A percentile compares a stretch with the other conserved stretches of the same genome.
Evolutionary conservation across 1,140 invertebrate genomes (phyloP).

Genomic region (Forficula auricularia): DNA sequence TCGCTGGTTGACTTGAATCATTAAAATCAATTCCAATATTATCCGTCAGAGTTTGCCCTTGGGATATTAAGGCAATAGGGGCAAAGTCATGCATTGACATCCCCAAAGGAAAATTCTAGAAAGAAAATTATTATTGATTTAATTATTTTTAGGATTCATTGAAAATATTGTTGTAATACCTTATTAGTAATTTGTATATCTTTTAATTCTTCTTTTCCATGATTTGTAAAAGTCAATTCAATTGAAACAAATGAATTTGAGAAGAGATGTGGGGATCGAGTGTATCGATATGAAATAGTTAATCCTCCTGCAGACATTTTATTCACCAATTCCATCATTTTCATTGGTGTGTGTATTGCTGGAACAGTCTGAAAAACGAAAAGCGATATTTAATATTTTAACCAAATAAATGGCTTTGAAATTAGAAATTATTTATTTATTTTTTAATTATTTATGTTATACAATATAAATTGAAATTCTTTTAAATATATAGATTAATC

Average conservation of each 20-base stretch:
- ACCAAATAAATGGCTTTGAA: slow-evolving; percentile 1
- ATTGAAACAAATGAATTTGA: slow-evolving; percentile 69
- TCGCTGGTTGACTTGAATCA: slow-evolving; percentile 75
- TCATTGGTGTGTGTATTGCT: slow-evolving; percentile 40
- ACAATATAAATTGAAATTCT: not conserved
- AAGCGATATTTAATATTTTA: slow-evolving; percentile 36
- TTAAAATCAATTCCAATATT: slow-evolving; percentile 83
- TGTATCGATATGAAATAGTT: slow-evolving; percentile 53
- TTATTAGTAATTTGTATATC: slow-evolving; percentile 57
- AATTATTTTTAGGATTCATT: slow-evolving; percentile 4
- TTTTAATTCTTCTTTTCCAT: slow-evolving; percentile 42
- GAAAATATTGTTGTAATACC: slow-evolving; percentile 29
- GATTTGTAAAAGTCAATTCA: slow-evolving; percentile 67
- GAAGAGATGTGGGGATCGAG: slow-evolving; percentile 66
- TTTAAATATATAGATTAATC: slow-evolving; percentile 6
- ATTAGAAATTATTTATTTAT: not conserved
- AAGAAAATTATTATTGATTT: slow-evolving; percentile 6
- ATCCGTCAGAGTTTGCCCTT: slow-evolving; percentile 37
- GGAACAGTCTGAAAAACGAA: slow-evolving; percentile 10
- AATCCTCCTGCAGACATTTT: slow-evolving; percentile 62
- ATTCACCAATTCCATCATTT: slow-evolving; percentile 55
- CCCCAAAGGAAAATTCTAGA: slow-evolving; percentile 44
- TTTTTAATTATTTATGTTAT: not conserved
- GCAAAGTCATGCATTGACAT: slow-evolving; percentile 72
- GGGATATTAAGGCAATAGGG: slow-evolving; percentile 39